These are phyloP conservation scores for Abrostola tripartita DNA, from an alignment of 2,888 invertebrate genomes.

Conservation along the genomic window DNA sequence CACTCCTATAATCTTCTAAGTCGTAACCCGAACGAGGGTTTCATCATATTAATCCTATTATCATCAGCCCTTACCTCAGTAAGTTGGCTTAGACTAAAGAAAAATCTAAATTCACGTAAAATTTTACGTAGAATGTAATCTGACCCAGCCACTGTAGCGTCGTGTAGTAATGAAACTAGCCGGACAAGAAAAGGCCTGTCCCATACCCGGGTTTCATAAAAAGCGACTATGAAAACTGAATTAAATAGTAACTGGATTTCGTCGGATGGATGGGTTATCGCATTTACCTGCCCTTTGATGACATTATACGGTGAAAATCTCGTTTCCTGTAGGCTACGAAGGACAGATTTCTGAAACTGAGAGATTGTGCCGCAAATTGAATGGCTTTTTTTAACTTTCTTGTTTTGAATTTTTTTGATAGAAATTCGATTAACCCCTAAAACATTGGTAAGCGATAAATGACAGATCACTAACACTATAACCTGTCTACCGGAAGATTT, in stretches of 20 bases:
- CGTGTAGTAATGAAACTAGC: constrained; percentile 3
- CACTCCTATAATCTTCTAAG: neutral
- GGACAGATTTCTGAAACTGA: neutral
- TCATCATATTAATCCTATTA: constrained; percentile 1
- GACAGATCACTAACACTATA: constrained; percentile 54
- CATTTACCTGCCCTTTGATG: neutral
- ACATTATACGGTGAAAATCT: neutral
- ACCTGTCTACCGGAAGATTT: constrained; percentile 65
- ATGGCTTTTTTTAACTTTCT: too few relatives aligned
- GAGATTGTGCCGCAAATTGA: too few relatives aligned
- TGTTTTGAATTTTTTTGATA: too few relatives aligned
- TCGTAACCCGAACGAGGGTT: neutral
- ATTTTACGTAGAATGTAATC: constrained; percentile 3
- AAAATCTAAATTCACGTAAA: neutral
- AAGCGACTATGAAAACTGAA: constrained; percentile 1
- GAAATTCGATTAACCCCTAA: constrained; percentile 14
- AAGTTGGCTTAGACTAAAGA: neutral
- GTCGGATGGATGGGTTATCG: neutral
- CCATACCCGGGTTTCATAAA: neutral
- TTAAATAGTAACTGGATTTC: neutral
- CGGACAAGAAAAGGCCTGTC: neutral
- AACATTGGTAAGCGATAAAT: constrained; percentile 34
- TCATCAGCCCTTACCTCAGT: neutral
- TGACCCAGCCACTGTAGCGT: neutral
- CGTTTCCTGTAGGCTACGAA: neutral